phyloP scores from a whole-genome alignment of 2,888 invertebrate species.

The Luffia ferchaultella region DNA sequence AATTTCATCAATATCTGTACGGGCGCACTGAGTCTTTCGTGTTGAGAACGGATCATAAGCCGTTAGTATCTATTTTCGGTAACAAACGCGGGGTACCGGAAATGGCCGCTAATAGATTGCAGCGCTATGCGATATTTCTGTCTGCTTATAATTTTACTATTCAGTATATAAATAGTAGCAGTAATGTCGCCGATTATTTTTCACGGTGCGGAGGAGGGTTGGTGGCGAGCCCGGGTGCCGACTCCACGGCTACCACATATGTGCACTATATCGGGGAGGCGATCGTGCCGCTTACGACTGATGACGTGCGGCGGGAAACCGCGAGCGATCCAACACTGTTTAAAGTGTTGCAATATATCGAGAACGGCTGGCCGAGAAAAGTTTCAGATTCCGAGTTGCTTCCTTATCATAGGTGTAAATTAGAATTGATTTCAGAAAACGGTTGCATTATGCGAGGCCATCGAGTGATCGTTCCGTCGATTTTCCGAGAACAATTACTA shows the following conservation, averaged over 20 bases:
- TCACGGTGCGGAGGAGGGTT: too few relatives aligned
- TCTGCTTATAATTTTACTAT: too few relatives aligned
- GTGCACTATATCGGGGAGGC: too few relatives aligned
- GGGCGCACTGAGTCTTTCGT: too few relatives aligned
- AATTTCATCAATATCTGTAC: constrained; percentile 16
- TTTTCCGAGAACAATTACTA: constrained; percentile 9
- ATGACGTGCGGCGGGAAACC: too few relatives aligned
- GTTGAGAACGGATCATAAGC: constrained; percentile 6
- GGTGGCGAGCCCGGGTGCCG: too few relatives aligned
- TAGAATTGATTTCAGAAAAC: constrained; percentile 3
- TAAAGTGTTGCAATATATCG: constrained; percentile 1
- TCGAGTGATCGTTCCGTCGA: constrained; percentile 5
- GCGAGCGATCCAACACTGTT: not conserved
- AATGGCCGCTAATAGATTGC: constrained; percentile 3
- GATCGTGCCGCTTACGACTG: too few relatives aligned
- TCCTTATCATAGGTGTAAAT: constrained; percentile 4
- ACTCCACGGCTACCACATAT: too few relatives aligned
- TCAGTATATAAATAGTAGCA: constrained; percentile 3
- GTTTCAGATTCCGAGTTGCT: not conserved
- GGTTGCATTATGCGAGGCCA: constrained; percentile 11
- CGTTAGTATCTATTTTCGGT: constrained; percentile 3
- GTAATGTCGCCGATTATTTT: constrained; percentile 8
- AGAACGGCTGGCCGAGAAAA: constrained; percentile 4
- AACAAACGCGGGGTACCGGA: constrained; percentile 1
- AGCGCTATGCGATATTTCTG: too few relatives aligned